phyloP scores from a whole-genome alignment of 1,140 invertebrate genomes.

The Cotesia typhae region DNA sequence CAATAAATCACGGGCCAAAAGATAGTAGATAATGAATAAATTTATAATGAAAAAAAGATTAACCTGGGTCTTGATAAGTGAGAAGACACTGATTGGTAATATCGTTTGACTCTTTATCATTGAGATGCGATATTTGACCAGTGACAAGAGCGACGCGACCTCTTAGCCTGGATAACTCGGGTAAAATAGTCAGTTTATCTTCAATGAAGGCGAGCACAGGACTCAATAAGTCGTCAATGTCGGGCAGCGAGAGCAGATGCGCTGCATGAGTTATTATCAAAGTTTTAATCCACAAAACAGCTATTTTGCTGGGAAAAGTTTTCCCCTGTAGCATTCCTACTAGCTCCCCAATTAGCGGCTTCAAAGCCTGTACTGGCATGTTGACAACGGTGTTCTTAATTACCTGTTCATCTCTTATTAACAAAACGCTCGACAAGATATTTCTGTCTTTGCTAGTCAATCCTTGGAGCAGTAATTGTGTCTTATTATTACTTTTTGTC shows the following conservation, averaged over 20 bases:
- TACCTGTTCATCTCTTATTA: conserved; percentile 66
- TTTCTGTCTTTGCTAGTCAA: conserved; percentile 79
- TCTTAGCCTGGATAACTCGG: conserved; percentile 67
- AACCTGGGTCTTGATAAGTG: conserved; percentile 71
- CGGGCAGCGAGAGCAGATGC: conserved; percentile 70
- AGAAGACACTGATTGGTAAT: conserved; percentile 62
- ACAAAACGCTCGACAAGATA: conserved; percentile 69
- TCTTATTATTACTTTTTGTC: conserved; percentile 72
- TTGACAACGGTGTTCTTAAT: conserved; percentile 71
- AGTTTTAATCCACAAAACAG: conserved; percentile 69
- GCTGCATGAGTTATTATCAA: conserved; percentile 69
- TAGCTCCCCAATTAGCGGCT: conserved; percentile 71
- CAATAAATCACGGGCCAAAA: conserved; percentile 4
- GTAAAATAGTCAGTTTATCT: conserved; percentile 66
- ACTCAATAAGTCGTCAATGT: conserved; percentile 66
- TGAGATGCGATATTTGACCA: conserved; percentile 65
- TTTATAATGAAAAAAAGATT: conserved; percentile 29
- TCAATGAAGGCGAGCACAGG: conserved; percentile 71
- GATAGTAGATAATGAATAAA: conserved; percentile 10
- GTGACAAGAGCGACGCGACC: conserved; percentile 70
- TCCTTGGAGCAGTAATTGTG: conserved; percentile 78
- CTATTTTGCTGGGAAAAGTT: conserved; percentile 68
- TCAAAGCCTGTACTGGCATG: conserved; percentile 71
- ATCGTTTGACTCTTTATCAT: conserved; percentile 60
- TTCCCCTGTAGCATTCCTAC: conserved; percentile 70